Conservation (phyloP, 2,888 invertebrate species). For the Pyrrhia umbra region DNA sequence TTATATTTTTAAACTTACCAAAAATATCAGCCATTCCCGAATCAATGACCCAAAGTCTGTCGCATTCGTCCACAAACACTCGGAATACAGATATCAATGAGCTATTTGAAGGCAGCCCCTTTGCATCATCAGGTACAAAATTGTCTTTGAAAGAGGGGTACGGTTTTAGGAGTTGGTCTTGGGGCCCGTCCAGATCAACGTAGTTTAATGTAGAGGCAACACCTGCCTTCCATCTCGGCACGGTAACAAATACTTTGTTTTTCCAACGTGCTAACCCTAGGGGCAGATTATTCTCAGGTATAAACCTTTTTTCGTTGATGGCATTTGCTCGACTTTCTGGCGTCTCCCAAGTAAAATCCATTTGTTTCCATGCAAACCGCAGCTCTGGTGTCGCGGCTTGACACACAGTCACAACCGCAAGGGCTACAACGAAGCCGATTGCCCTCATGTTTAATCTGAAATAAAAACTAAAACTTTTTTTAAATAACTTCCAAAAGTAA, state of each 20-base stretch:
- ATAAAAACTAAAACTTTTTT: conserved; percentile 17
- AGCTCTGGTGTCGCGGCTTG: conserved; percentile 89
- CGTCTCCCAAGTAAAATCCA: conserved; percentile 92
- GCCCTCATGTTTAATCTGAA: conserved; percentile 76
- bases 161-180: conserved; percentile 93
- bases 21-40: conserved; percentile 94
- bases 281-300: conserved; percentile 92
- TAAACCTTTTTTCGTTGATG: conserved; percentile 90
- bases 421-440: conserved; percentile 71
- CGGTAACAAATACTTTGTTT: conserved; percentile 92
- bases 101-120: conserved; percentile 88
- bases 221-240: conserved; percentile 93
- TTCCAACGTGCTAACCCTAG: conserved; percentile 93
- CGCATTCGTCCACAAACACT: conserved; percentile 93
- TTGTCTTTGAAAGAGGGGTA: conserved; percentile 95
- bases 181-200: conserved; percentile 90
- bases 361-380: conserved; percentile 92
- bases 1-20: conserved; percentile 80
- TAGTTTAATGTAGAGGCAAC: conserved; percentile 93
- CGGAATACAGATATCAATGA: conserved; percentile 94
- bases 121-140: conserved; percentile 91
- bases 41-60: conserved; percentile 95
- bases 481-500: background rate
- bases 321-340: conserved; percentile 90
- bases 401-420: conserved; percentile 74